Conservation (phyloP, 2,113 vertebrate species). For the Poeciliopsis turrubarensis region DNA sequence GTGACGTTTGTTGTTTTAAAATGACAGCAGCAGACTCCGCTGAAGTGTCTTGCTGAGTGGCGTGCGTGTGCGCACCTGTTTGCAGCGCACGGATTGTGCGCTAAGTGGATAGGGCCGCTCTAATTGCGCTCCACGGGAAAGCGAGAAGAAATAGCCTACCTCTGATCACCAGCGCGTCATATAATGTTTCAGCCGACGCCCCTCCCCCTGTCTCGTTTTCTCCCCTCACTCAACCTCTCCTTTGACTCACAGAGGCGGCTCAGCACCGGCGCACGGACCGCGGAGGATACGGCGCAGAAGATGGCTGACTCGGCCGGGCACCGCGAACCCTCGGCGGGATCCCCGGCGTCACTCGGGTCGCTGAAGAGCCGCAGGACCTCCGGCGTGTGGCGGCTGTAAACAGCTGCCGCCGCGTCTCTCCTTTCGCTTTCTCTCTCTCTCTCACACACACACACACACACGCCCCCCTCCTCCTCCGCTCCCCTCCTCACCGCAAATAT, state of each 20-base stretch:
- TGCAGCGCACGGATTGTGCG: conserved; percentile 42
- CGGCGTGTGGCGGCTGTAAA: conserved; percentile 82
- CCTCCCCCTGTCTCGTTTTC: conserved; percentile 83
- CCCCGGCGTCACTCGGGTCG: conserved; percentile 75
- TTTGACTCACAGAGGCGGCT: conserved; percentile 82
- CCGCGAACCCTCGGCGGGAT: conserved; percentile 82
- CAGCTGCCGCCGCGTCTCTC: conserved; percentile 67
- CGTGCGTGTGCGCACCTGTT: conserved; percentile 66
- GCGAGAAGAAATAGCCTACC: conserved; percentile 78
- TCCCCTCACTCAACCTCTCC: conserved; percentile 82
- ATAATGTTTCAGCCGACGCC: conserved; percentile 84
- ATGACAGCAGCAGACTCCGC: not conserved
- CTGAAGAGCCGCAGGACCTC: conserved; percentile 76
- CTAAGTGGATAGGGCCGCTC: conserved; percentile 65
- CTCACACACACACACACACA: not conserved
- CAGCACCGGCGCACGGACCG: conserved; percentile 79
- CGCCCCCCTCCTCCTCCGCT: conserved; percentile 23
- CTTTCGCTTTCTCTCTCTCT: conserved; percentile 10
- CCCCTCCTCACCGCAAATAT: conserved; percentile 76
- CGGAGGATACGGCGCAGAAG: conserved; percentile 84
- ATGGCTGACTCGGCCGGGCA: conserved; percentile 89
- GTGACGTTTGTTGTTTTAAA: not conserved
- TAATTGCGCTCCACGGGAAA: conserved; percentile 72
- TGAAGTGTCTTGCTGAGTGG: not conserved
- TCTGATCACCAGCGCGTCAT: conserved; percentile 81